These are phyloP conservation scores for Chironex yamaguchii DNA, from an alignment of 30 jellyfish, hydroid and myxozoan genomes.

Conservation along the genomic window DNA sequence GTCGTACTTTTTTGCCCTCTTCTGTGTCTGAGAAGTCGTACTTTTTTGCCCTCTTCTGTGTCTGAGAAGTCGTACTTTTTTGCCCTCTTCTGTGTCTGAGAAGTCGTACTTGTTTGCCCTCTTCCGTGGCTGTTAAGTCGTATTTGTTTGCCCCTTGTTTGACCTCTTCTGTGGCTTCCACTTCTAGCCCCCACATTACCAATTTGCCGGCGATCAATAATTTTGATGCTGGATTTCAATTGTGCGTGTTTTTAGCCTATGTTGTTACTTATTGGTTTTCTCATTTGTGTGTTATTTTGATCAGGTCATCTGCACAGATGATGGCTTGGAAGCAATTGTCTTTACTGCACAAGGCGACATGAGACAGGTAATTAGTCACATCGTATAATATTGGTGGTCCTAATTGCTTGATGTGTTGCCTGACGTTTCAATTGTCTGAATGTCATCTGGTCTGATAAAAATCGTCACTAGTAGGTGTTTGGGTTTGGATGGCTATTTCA, in stretches of 20 bases:
- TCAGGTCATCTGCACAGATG: slow-evolving; percentile 91
- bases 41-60: background rate
- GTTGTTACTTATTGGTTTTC: background rate
- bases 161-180: too few species aligned
- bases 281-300: background rate
- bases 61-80: background rate
- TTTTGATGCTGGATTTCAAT: too few species aligned
- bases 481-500: too few species aligned
- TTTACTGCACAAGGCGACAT: slow-evolving; percentile 99
- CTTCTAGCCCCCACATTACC: too few species aligned
- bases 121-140: background rate
- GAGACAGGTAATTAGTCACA: slow-evolving; percentile 98
- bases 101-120: background rate
- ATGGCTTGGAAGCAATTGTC: slow-evolving; percentile 96
- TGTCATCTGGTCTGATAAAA: too few species aligned
- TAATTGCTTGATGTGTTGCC: too few species aligned
- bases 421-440: too few species aligned
- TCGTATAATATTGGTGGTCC: too few species aligned
- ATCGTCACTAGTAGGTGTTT: too few species aligned
- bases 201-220: too few species aligned
- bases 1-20: slow-evolving; percentile 66
- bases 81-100: background rate
- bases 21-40: background rate
- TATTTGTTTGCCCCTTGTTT: background rate
- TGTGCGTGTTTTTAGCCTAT: too few species aligned